phyloP scores from a whole-genome alignment of 2,888 invertebrate species.

The Pseudoips prasinana region DNA sequence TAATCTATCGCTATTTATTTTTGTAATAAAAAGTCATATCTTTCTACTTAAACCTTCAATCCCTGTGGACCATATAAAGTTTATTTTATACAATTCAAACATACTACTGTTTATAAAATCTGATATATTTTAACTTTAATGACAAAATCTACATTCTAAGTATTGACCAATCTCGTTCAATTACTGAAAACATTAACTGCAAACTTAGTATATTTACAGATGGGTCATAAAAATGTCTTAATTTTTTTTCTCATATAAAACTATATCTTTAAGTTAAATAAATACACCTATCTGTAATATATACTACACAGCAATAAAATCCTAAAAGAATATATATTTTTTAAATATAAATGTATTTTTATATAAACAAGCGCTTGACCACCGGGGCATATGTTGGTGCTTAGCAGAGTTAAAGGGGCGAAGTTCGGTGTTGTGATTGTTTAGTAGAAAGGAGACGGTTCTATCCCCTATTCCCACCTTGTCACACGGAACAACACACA shows the following conservation, averaged over 20 bases:
- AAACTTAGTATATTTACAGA: neutral
- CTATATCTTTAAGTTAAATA: too few relatives aligned
- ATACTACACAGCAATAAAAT: constrained; percentile 8
- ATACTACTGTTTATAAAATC: constrained; percentile 24
- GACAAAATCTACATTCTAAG: constrained; percentile 35
- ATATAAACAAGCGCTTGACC: constrained; percentile 56
- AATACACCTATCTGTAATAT: too few relatives aligned
- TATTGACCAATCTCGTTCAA: constrained; percentile 33
- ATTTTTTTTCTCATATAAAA: too few relatives aligned
- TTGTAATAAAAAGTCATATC: constrained; percentile 39
- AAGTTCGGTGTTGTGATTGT: constrained; percentile 59
- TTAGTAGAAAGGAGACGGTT: constrained; percentile 27
- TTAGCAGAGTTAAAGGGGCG: constrained; percentile 53
- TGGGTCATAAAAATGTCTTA: too few relatives aligned
- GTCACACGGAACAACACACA: constrained; percentile 20
- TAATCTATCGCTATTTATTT: constrained; percentile 36
- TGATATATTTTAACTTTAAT: constrained; percentile 21
- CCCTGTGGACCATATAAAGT: constrained; percentile 31
- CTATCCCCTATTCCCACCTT: constrained; percentile 20
- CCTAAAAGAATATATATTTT: constrained; percentile 31
- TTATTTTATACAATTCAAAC: constrained; percentile 33
- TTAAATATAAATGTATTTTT: constrained; percentile 37
- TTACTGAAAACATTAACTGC: constrained; percentile 7
- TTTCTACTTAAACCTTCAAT: constrained; percentile 19
- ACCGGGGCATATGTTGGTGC: constrained; percentile 74